Evolutionary conservation across 1,140 invertebrate species (phyloP).

Genomic region (Drosophila serrata): DNA sequence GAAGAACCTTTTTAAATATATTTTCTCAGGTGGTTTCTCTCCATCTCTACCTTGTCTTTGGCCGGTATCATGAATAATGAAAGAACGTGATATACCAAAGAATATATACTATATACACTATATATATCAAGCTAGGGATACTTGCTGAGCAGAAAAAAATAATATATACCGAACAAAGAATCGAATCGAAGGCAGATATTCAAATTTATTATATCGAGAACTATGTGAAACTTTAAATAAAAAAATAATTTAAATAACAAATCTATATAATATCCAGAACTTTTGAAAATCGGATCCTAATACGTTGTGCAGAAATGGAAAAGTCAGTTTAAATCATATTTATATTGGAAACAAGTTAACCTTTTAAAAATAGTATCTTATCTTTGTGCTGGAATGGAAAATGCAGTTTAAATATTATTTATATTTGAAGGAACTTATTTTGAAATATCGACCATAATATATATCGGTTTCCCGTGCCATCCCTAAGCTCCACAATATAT

Average conservation of each 20-base stretch:
- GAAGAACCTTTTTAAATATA: conserved; percentile 42
- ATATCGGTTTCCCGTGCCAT: not conserved
- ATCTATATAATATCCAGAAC: not conserved
- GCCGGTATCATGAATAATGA: conserved; percentile 62
- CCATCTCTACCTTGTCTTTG: conserved; percentile 62
- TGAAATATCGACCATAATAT: not conserved
- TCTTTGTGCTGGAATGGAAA: no score
- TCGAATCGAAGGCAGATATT: not conserved
- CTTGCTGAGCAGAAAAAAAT: not conserved
- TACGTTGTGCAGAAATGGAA: no score
- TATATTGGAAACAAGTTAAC: no score
- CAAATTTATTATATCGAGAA: not conserved
- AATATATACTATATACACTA: conserved; percentile 44
- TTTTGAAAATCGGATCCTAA: not conserved
- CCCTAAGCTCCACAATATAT: not conserved
- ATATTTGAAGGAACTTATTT: no score
- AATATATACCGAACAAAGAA: not conserved
- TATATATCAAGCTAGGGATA: not conserved
- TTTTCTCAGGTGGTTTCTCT: conserved; percentile 47
- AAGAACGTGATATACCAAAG: conserved; percentile 49
- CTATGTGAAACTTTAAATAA: no score
- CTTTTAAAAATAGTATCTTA: no score
- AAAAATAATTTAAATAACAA: not conserved
- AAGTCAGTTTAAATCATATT: no score
- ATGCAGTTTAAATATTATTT: no score